Percentiles rank a stretch among this genome's conserved stretches.
Evolutionary conservation across 1,140 invertebrate genomes (phyloP).

Genomic region (Magallana gigas): DNA sequence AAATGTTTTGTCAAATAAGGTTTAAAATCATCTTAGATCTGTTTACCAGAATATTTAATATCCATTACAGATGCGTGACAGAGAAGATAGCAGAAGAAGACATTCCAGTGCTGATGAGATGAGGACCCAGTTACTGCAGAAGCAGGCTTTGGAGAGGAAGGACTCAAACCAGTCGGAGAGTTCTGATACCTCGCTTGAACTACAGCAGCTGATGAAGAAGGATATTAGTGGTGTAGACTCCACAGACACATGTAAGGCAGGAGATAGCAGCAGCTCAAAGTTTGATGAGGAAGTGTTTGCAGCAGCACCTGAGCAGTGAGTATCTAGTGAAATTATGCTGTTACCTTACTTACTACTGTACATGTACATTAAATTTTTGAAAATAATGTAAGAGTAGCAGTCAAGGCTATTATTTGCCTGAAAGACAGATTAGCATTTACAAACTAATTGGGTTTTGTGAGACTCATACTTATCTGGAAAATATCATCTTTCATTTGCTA

Average conservation of each 20-base stretch:
- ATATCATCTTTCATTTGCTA: constrained; percentile 1
- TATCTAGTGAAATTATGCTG: background rate
- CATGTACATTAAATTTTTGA: too few relatives aligned
- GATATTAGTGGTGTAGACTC: constrained; percentile 47
- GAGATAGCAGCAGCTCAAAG: constrained; percentile 59
- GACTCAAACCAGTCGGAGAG: constrained; percentile 73
- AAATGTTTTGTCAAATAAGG: too few relatives aligned
- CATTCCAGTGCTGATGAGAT: constrained; percentile 75
- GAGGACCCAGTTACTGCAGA: constrained; percentile 70
- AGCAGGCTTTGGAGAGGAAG: constrained; percentile 71
- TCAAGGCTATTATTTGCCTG: too few relatives aligned
- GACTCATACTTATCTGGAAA: too few relatives aligned
- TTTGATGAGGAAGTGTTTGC: constrained; percentile 72
- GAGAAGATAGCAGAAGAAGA: constrained; percentile 56
- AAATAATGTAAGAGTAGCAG: too few relatives aligned
- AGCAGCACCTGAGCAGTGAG: constrained; percentile 67
- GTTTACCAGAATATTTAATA: too few relatives aligned
- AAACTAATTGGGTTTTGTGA: too few relatives aligned
- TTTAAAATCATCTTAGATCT: too few relatives aligned
- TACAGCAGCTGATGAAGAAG: constrained; percentile 62
- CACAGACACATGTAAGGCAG: constrained; percentile 66
- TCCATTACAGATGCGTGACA: background rate
- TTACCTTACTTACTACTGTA: too few relatives aligned
- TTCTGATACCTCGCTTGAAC: constrained; percentile 71
- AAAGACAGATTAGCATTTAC: too few relatives aligned